phyloP scores from a whole-genome alignment of 2,888 invertebrate species.

The Idaea aversata region DNA sequence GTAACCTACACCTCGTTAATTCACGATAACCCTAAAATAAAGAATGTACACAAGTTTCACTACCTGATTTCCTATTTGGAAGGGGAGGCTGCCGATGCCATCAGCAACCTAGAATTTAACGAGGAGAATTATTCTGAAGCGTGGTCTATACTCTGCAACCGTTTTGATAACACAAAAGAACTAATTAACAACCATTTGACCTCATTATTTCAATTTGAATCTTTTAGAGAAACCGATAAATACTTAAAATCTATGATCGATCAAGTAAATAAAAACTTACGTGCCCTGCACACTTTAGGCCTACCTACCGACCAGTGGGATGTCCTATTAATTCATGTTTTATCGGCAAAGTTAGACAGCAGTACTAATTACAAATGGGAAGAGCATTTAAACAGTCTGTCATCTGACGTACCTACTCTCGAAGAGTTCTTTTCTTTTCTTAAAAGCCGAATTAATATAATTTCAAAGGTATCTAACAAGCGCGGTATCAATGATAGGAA shows the following conservation, averaged over 20 bases:
- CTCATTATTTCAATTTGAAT: slow-evolving; percentile 26
- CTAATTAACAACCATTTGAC: slow-evolving; percentile 31
- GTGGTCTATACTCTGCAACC: slow-evolving; percentile 28
- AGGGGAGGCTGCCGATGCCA: slow-evolving; percentile 26
- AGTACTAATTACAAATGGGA: slow-evolving; percentile 26
- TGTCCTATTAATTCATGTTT: slow-evolving; percentile 20
- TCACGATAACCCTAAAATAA: slow-evolving; percentile 21
- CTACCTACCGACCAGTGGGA: slow-evolving; percentile 22
- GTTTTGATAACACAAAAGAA: slow-evolving; percentile 27
- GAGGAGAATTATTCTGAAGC: slow-evolving; percentile 26
- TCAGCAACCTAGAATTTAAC: slow-evolving; percentile 26
- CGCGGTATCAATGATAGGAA: background rate
- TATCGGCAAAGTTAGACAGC: slow-evolving; percentile 23
- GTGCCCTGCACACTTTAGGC: slow-evolving; percentile 22
- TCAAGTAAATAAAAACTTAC: slow-evolving; percentile 30
- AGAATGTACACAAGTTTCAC: slow-evolving; percentile 28
- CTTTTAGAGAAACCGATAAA: slow-evolving; percentile 26
- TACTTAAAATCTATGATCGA: slow-evolving; percentile 27
- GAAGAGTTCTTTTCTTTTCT: slow-evolving; percentile 15
- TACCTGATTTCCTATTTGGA: slow-evolving; percentile 30
- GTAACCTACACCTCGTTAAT: slow-evolving; percentile 25
- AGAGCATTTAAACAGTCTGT: slow-evolving; percentile 9
- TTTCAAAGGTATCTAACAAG: background rate
- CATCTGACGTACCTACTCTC: slow-evolving; percentile 16
- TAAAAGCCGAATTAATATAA: slow-evolving; percentile 19